phyloP scores from a whole-genome alignment of 37 sponge, comb jelly and placozoan species.

The Cliona cf. orientalis region DNA sequence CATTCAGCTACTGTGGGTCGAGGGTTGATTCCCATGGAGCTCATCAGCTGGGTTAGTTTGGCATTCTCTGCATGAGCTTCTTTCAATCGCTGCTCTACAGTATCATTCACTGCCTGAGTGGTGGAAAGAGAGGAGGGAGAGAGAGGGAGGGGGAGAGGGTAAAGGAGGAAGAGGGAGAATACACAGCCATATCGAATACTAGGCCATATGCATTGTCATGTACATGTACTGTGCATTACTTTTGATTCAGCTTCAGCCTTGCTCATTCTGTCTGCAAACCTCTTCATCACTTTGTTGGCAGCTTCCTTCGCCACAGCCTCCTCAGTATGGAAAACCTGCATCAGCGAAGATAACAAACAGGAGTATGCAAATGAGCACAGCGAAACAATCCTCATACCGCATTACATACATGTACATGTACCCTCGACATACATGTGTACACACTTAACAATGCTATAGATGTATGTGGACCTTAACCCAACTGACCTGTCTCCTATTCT shows the following conservation, averaged over 20 bases:
- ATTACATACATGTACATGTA: too few relatives aligned
- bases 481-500: slow-evolving; percentile 40
- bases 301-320: slow-evolving; percentile 34
- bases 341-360: not conserved
- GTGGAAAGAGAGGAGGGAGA: not conserved
- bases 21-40: slow-evolving; percentile 50
- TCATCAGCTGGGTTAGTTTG: slow-evolving; percentile 43
- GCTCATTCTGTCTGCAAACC: slow-evolving; percentile 26
- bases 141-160: too few relatives aligned
- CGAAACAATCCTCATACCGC: not conserved
- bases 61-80: slow-evolving; percentile 52
- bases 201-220: not conserved
- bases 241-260: slow-evolving; percentile 37
- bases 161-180: not conserved
- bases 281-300: slow-evolving; percentile 30
- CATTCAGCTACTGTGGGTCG: slow-evolving; percentile 87
- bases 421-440: too few relatives aligned
- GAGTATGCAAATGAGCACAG: too few relatives aligned
- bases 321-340: slow-evolving; percentile 17
- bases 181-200: not conserved
- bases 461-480: too few relatives aligned
- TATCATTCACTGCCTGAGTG: slow-evolving; percentile 36
- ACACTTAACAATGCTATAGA: too few relatives aligned
- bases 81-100: slow-evolving; percentile 44
- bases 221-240: slow-evolving; percentile 12